phyloP scores from a whole-genome alignment of 1,140 invertebrate species.

The Lucilia cuprina region DNA sequence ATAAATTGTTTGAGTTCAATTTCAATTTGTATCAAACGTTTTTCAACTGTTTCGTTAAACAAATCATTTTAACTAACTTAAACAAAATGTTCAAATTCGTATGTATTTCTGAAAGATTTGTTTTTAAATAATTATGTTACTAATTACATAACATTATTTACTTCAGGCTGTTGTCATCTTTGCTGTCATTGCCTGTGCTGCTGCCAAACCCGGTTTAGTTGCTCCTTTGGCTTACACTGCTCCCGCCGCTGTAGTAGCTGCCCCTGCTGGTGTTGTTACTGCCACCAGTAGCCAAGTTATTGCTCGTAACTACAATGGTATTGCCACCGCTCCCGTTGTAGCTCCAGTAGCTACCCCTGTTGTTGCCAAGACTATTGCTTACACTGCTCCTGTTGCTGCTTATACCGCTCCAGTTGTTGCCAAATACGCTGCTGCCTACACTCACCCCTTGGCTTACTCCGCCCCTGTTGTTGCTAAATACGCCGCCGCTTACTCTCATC shows the following conservation, averaged over 20 bases:
- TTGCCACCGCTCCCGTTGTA: slow-evolving; percentile 8
- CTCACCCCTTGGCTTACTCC: not conserved
- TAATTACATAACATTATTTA: not conserved
- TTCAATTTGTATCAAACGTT: too few relatives aligned
- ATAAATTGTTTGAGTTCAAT: too few relatives aligned
- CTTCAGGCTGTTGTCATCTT: slow-evolving; percentile 31
- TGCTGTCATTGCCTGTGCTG: slow-evolving; percentile 34
- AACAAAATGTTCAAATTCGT: too few relatives aligned
- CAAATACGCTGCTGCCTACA: not conserved
- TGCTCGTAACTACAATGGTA: slow-evolving; percentile 63
- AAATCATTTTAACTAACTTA: too few relatives aligned
- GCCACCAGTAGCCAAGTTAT: slow-evolving; percentile 64
- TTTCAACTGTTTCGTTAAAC: too few relatives aligned
- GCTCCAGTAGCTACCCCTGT: not conserved
- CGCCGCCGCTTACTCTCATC: slow-evolving; percentile 14
- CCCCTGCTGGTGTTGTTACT: slow-evolving; percentile 60
- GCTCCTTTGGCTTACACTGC: slow-evolving; percentile 26
- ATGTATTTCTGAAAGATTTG: not conserved
- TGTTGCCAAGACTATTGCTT: slow-evolving; percentile 8
- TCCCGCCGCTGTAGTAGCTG: slow-evolving; percentile 41
- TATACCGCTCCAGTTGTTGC: not conserved
- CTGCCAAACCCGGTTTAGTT: slow-evolving; percentile 35
- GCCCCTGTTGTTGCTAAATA: not conserved
- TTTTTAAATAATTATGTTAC: too few relatives aligned
- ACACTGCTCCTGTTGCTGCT: slow-evolving; percentile 6